Evolutionary conservation across 2,888 invertebrate species (phyloP), one percentile per base, ranked within the genome.

Genomic region (Phasia obesa): DNA sequence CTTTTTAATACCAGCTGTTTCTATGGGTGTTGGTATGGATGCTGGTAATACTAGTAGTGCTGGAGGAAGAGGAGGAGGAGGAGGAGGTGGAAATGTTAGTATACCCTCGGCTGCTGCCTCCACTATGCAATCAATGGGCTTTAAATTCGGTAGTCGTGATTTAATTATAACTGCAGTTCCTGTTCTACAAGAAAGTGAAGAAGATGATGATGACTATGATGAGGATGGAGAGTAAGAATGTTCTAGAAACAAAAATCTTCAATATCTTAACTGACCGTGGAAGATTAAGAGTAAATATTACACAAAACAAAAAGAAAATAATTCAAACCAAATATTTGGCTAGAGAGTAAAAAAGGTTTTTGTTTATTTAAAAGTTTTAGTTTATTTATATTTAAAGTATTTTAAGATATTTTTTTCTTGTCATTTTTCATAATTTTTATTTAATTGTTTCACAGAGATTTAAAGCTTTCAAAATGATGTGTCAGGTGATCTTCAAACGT

Each of bases 181-280:
- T 51, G 86, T 87, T 69, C 84, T 87, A 57, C 87, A 88, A 82
- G 90, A 89, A 73, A 89, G 88, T 86, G 89, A 89, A 17, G 89
- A 90, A 31, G 90, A 89, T 80, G 89, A 89, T 77, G 89, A 89
- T 84, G 89, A 89, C 76, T 88, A 88, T 74, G 89, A 89, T 82
- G 88, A 89, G 67, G 89, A 89, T 86, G 85, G 81, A 42, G 81
- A 84, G 42, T 79, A 74, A 73, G 27, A 60, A 57, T 38, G 4
- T 17, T 23, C 5, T 15, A 23, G 4, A 47, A 31, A 35, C 25
- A 9, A 35, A 35, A 11, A 35, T 2, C 2, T 4, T 31, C 5
- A 31, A 35, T 2, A 35, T 11, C 35, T 35, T 35, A 35, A 35
- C 9, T 11, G 11, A 35, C 11, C 35, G 0, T 35, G 0, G 25